Evolutionary conservation across 2,888 invertebrate genomes (phyloP), one percentile per base, ranked within the genome.

Genomic region (Dicyrtomina minuta): DNA sequence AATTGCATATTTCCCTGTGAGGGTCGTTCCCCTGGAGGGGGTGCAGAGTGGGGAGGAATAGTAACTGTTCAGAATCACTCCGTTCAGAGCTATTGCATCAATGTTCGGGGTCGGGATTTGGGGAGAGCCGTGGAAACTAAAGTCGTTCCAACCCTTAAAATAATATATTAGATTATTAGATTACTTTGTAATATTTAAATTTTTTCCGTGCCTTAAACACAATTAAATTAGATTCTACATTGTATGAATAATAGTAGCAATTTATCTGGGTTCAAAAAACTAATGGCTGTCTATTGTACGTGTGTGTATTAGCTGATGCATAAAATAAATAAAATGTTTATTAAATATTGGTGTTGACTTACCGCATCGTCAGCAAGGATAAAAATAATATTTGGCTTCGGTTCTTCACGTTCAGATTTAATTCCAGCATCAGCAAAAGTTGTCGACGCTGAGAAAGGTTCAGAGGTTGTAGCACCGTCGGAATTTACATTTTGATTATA

Each of bases 21-120:
- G 85, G 0, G 76, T 75, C 0, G 76, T 65, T 15, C 75, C 77
- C 39, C 77, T 59, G 10, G 76, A 68, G 0, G 74, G 74, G 6
- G 74, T 92, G 80, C 95, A 93, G 62, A 92, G 87, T 0, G 94
- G 89, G 75, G 91, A 88, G 0, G 90, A 90, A 81, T 96, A 96
- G 80, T 92, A 91, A 79, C 89, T 89, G 81, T 93, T 91, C 33
- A 96, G 83, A 69, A 94, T 89, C 22, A 93, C 87, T 2, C 95
- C 93, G 80, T 90, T 88, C 80, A 90, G 91, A 0, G 91, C 95
- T 74, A 96, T 80, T 0, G 90, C 88, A 81, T 96, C 95, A 68
- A 96, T 90, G 81, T 96, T 95, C 0, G 94, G 94, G 0, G 95
- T 96, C 55, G 89, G 86, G 78, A 93, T 92, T 83, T 94, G 91